Evolutionary conservation across 1,140 invertebrate genomes (phyloP), one percentile per base, ranked within the genome.

Genomic region (Bradynema listronoti): DNA sequence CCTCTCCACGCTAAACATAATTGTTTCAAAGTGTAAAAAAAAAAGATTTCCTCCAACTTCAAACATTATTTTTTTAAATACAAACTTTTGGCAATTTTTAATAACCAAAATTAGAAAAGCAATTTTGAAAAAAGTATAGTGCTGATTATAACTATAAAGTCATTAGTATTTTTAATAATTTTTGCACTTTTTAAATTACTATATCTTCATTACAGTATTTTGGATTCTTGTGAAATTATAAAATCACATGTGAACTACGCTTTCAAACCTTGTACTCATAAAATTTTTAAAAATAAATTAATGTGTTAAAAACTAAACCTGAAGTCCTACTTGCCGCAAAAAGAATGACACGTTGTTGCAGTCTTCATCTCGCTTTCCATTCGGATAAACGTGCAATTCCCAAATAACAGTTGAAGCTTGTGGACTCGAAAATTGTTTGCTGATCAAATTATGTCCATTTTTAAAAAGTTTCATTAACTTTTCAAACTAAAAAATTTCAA

Each of bases 331-430:
- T 73, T 75, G 73, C 34, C 73, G 58, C 27, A 75, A 59, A 43
- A 75, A 75, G 43, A 75, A 75, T 2, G 75, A 77, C 1, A 75
- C 16, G 55, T 50, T 63, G 32, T 63, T 63, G 19, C 46, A 42
- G 49, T 75, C 73, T 53, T 75, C 73, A n/a, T 75, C 73, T 4
- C 73, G 65, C 32, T 75, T 75, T 27, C 73, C 73, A 50, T 75
- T 75, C n/a, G 73, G 73, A 58, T 75, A 75, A 1, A 75, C 69
- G 57, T 75, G 73, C 24, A 75, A 46, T 56, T 75, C 73, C 73
- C 73, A 75, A 32, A 70, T 47, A 7, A 75, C 75, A 0, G 68
- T 61, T 4, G 75, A 62, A 6, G 67, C 73, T 7, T 54, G 47
- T 32, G 59, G 45, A 33, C 61, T 64, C 6, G 58, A 61, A 29